phyloP scores from a whole-genome alignment of 1,140 invertebrate genomes.

The Homalodisca vitripennis region DNA sequence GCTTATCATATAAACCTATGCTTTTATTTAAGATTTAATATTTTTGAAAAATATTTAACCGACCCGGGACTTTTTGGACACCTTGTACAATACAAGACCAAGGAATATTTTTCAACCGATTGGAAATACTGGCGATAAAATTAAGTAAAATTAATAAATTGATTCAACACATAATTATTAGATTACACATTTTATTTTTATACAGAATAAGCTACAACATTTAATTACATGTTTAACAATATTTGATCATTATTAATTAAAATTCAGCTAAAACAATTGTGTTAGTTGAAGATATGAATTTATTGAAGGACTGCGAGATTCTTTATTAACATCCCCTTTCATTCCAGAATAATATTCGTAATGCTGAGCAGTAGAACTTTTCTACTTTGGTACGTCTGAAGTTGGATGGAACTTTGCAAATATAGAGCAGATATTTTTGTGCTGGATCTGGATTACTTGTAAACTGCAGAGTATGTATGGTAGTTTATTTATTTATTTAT shows the following conservation, averaged over 20 bases:
- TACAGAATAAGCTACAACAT: not conserved
- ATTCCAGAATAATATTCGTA: not conserved
- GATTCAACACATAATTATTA: not conserved
- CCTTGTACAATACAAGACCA: constrained; percentile 11
- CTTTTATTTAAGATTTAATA: too few relatives aligned
- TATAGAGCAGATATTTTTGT: not conserved
- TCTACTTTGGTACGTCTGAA: not conserved
- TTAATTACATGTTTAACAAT: not conserved
- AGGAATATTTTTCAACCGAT: constrained; percentile 12
- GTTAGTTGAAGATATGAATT: not conserved
- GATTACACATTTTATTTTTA: not conserved
- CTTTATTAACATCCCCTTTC: not conserved
- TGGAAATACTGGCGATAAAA: constrained; percentile 15
- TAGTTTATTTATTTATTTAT: too few relatives aligned
- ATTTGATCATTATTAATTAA: not conserved
- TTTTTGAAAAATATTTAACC: too few relatives aligned
- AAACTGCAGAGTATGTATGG: not conserved
- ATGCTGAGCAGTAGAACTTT: not conserved
- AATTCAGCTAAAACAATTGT: not conserved
- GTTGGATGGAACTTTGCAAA: not conserved
- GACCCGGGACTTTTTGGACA: too few relatives aligned
- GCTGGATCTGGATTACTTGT: not conserved
- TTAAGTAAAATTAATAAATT: not conserved
- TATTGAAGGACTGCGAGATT: not conserved
- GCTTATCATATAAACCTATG: too few relatives aligned